These are phyloP conservation scores for Neogale vison DNA, from an alignment of 2,113 vertebrate species.

Conservation along the genomic window DNA sequence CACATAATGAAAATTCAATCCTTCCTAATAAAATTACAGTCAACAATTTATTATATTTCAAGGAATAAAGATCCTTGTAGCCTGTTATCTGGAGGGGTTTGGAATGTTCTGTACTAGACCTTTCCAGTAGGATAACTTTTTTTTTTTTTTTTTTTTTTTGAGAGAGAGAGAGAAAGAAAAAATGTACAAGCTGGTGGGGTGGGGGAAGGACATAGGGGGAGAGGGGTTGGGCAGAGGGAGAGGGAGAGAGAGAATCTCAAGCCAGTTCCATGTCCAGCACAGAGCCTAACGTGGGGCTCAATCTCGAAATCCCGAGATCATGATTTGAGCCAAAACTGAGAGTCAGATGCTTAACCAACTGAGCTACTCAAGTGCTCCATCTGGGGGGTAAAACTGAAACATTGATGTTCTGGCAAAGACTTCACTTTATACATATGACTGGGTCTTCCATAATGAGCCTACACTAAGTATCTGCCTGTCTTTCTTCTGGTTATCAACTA, in stretches of 20 bases:
- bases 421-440: no score
- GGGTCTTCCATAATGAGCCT: neutral
- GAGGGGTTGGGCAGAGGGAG: neutral
- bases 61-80: neutral
- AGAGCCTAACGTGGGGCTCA: neutral
- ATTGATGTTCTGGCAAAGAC: neutral
- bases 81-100: neutral
- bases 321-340: neutral
- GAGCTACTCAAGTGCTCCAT: neutral
- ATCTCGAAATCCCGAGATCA: neutral
- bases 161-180: neutral
- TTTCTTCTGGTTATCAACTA: neutral
- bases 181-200: neutral
- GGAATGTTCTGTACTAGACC: neutral
- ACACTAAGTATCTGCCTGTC: neutral
- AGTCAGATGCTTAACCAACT: neutral
- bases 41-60: neutral
- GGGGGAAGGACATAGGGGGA: rapidly evolving
- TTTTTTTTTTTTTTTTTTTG: neutral
- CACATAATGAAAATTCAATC: neutral
- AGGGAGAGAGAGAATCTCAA: neutral
- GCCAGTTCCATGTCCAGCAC: neutral
- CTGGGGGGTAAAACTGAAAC: neutral
- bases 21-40: neutral
- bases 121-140: neutral